These are phyloP conservation scores for Tuberolachnus salignus DNA, from an alignment of 2,888 invertebrate genomes.

Conservation along the genomic window DNA sequence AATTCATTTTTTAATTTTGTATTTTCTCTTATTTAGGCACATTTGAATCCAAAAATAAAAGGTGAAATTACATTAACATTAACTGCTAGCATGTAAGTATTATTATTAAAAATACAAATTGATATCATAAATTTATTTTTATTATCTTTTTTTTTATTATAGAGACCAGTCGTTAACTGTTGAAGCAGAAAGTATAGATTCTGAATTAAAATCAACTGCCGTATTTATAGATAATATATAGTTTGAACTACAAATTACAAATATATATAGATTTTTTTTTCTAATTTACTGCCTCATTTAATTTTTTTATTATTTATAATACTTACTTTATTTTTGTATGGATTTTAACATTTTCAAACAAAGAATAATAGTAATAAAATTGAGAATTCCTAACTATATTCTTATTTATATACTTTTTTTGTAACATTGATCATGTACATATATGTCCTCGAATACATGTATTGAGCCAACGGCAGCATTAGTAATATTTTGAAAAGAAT, in stretches of 20 bases:
- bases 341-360: no score
- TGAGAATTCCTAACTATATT: no score
- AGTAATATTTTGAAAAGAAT: no score
- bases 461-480: no score
- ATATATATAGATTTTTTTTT: background rate
- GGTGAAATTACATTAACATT: constrained; percentile 41
- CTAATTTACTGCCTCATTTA: background rate
- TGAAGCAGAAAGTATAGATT: constrained; percentile 14
- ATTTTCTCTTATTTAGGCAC: constrained; percentile 27
- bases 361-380: no score
- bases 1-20: background rate
- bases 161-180: constrained; percentile 42
- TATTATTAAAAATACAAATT: background rate
- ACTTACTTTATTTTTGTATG: background rate
- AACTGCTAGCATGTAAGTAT: constrained; percentile 43
- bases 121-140: background rate
- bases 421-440: no score
- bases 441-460: no score
- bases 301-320: no score
- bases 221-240: constrained; percentile 34
- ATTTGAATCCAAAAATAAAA: constrained; percentile 21
- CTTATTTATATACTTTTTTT: no score
- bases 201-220: constrained; percentile 24
- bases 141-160: background rate
- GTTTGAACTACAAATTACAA: constrained; percentile 3